A percentile compares a stretch with the other conserved stretches of the same genome.
These are phyloP conservation scores for Ctenoplectra terminalis DNA, from an alignment of 1,140 invertebrate genomes.

Conservation along the genomic window DNA sequence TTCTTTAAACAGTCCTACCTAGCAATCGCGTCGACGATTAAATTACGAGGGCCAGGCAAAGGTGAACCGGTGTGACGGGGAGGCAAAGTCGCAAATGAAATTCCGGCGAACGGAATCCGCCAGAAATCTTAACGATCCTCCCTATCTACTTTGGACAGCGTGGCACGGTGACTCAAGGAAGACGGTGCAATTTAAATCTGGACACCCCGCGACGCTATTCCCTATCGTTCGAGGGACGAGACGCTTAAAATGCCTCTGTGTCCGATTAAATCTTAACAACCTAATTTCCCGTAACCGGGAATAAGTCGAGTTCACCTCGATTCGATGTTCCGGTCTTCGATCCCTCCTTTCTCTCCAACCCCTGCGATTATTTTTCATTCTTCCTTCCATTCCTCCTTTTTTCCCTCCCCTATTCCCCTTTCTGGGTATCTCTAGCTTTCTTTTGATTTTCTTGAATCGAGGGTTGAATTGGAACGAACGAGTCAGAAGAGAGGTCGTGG, in stretches of 20 bases:
- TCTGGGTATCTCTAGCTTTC: neutral
- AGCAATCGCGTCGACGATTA: constrained; percentile 34
- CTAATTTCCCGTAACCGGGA: constrained; percentile 35
- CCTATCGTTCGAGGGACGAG: neutral
- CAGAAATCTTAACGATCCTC: constrained; percentile 46
- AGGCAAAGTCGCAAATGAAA: constrained; percentile 49
- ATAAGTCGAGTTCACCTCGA: neutral
- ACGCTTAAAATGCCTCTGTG: constrained; percentile 48
- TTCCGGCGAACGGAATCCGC: constrained; percentile 45
- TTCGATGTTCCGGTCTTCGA: constrained; percentile 34
- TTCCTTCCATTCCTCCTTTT: too few relatives aligned
- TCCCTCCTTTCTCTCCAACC: neutral
- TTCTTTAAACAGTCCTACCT: constrained; percentile 29
- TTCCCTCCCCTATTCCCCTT: neutral
- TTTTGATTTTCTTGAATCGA: constrained; percentile 23
- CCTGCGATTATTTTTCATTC: neutral
- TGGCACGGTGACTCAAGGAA: constrained; percentile 29
- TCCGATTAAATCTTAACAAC: constrained; percentile 56
- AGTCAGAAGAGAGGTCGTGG: too few relatives aligned
- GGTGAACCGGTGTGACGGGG: neutral
- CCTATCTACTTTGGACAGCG: constrained; percentile 37
- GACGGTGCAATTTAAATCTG: constrained; percentile 48
- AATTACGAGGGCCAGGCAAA: constrained; percentile 22
- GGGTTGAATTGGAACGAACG: neutral
- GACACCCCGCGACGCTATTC: neutral